A percentile compares a stretch with the other conserved stretches of the same genome.
phyloP scores from a whole-genome alignment of 2,797 vertebrate species.

The Typhlichthys eigenmanni region DNA sequence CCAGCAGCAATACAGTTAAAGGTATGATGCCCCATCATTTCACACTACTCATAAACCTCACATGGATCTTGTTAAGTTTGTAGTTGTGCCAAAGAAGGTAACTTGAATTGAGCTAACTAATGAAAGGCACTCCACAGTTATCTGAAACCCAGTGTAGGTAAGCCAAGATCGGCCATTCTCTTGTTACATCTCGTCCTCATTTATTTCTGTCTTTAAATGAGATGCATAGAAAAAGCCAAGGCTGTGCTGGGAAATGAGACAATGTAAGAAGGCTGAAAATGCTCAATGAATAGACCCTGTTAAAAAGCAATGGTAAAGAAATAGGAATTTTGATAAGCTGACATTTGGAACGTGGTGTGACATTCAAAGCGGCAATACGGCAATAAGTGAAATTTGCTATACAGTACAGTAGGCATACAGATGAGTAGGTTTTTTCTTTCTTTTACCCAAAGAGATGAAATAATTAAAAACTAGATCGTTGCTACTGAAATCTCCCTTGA shows the following conservation, averaged over 20 bases:
- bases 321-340: slow-evolving; percentile 64
- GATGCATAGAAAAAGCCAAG: slow-evolving; percentile 45
- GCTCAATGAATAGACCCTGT: slow-evolving; percentile 26
- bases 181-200: no score
- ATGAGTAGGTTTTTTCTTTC: slow-evolving; percentile 53
- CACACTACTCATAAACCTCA: no score
- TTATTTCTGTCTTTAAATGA: no score
- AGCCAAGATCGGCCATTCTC: no score
- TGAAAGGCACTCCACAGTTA: no score
- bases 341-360: slow-evolving; percentile 64
- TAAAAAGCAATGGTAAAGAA: slow-evolving; percentile 44
- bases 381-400: slow-evolving; percentile 42
- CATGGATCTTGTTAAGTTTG: no score
- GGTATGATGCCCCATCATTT: no score
- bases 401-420: slow-evolving; percentile 40
- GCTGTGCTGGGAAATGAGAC: slow-evolving; percentile 31
- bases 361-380: slow-evolving; percentile 56
- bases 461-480: slow-evolving; percentile 17
- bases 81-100: no score
- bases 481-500: slow-evolving; percentile 27
- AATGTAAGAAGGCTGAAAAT: slow-evolving; percentile 26
- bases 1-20: no score
- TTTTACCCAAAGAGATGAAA: slow-evolving; percentile 2
- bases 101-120: no score
- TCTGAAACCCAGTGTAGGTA: no score